Evolutionary conservation across 2,888 invertebrate species (phyloP), one percentile per base, ranked within the genome.

Genomic region (Gymnosoma rotundatum): DNA sequence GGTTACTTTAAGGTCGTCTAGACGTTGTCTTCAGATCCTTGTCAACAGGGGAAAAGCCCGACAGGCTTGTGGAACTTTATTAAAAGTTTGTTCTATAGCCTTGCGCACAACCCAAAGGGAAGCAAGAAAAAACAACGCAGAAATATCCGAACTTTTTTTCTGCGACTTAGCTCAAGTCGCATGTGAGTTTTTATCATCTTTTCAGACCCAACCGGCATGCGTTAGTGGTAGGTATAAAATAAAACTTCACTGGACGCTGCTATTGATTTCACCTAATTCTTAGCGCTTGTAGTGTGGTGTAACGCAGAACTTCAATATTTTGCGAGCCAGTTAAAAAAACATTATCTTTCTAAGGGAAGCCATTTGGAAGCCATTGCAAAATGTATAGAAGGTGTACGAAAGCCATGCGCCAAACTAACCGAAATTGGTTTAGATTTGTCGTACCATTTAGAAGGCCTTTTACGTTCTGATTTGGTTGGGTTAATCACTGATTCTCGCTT

Each of bases 271-370:
- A 66, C 2, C 38, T 63, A 78, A 32, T 64, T 63, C 75, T 25
- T 64, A 95, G 96, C 95, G 74, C 95, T 98, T 87, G 95, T 98
- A 85, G 96, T 98, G 7, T 99, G 99, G 99, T 96, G 97, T 86
- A 97, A 97, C 89, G 94, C 95, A 86, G 97, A 97, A 93, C 93
- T 97, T 78, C 95, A 95, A 88, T 94, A 95, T 88, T 94, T 97
- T 89, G 96, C 96, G 88, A 95, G 95, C 87, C 96, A 97, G 92
- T 94, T 97, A 88, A 95, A 96, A 70, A 96, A 97, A 89, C 97
- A 98, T 92, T 95, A 98, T 66, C 97, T 98, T 90, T 96, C 96
- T 87, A 97, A 97, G 8, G 98, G 98, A 92, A 96, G 97, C 74
- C 95, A 96, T 10, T 93, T 98, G 88, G 95, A 96, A 85, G 95